Conservation (phyloP, 2,113 vertebrate species). For the human (Homo sapiens) region DNA sequence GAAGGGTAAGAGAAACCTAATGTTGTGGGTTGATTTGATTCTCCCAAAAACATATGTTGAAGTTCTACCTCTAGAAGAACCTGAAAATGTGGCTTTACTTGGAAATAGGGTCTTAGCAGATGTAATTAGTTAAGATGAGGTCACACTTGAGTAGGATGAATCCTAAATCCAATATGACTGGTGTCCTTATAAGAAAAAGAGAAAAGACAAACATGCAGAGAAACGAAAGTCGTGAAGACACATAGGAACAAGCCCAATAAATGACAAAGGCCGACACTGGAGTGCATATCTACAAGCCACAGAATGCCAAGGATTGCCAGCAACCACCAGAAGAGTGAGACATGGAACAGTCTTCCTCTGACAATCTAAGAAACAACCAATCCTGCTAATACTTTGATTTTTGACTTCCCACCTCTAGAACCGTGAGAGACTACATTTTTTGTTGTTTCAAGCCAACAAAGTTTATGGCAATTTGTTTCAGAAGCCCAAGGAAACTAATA, state of each 20-base stretch:
- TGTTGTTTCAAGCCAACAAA: neutral
- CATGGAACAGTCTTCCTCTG: rapidly evolving
- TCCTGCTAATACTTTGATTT: neutral
- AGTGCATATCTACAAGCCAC: rapidly evolving
- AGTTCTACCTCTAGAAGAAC: neutral
- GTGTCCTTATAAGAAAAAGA: neutral
- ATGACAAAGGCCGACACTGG: neutral
- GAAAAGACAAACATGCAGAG: neutral
- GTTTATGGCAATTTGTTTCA: neutral
- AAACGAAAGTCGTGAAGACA: neutral
- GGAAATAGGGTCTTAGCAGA: neutral
- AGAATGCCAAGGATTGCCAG: too few relatives aligned
- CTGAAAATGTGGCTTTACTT: neutral
- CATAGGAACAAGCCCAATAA: rapidly evolving
- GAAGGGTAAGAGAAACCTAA: neutral
- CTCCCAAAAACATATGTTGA: neutral
- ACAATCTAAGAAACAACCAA: neutral
- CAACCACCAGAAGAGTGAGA: neutral
- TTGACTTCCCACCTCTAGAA: neutral
- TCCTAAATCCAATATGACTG: neutral
- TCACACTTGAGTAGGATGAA: neutral
- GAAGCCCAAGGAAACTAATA: neutral
- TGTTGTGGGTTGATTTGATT: neutral
- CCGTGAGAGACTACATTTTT: neutral
- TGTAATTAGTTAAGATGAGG: neutral